Conservation (phyloP, 2,888 invertebrate species). For the Athalia circularis region DNA sequence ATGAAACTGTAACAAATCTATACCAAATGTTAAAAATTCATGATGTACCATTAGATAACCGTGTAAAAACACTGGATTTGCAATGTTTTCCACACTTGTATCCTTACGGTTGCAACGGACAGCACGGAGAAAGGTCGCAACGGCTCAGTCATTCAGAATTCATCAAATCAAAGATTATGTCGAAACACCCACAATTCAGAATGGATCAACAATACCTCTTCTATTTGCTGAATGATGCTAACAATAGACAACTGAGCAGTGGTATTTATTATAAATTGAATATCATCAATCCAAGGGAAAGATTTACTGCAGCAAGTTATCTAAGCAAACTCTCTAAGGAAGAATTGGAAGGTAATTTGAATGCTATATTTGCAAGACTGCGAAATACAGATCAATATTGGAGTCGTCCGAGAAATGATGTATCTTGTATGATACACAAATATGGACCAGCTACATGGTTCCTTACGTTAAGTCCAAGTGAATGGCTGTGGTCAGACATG, state of each 20-base stretch:
- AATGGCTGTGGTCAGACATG: no score
- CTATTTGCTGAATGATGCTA: slow-evolving; percentile 54
- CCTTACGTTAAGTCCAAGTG: no score
- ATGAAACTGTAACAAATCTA: no score
- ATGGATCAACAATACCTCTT: slow-evolving; percentile 51
- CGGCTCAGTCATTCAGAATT: slow-evolving; percentile 50
- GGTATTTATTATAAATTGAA: slow-evolving; percentile 54
- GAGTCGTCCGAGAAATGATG: slow-evolving; percentile 52
- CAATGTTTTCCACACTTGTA: no score
- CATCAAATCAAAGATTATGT: slow-evolving; percentile 54
- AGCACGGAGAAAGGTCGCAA: slow-evolving; percentile 50
- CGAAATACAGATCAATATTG: slow-evolving; percentile 50
- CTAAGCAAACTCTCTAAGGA: slow-evolving; percentile 31
- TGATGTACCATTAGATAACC: no score
- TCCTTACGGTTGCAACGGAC: slow-evolving; percentile 47
- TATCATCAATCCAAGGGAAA: slow-evolving; percentile 48
- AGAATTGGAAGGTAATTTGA: slow-evolving; percentile 52
- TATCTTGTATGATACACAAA: slow-evolving; percentile 54
- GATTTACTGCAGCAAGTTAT: slow-evolving; percentile 50
- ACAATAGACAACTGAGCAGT: slow-evolving; percentile 52
- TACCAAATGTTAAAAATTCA: no score
- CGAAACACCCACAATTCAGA: slow-evolving; percentile 47
- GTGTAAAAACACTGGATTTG: no score
- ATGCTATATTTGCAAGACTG: slow-evolving; percentile 49
- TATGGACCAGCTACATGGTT: no score